Conservation (phyloP, 2,797 vertebrate species). For the Malurus leucopterus region DNA sequence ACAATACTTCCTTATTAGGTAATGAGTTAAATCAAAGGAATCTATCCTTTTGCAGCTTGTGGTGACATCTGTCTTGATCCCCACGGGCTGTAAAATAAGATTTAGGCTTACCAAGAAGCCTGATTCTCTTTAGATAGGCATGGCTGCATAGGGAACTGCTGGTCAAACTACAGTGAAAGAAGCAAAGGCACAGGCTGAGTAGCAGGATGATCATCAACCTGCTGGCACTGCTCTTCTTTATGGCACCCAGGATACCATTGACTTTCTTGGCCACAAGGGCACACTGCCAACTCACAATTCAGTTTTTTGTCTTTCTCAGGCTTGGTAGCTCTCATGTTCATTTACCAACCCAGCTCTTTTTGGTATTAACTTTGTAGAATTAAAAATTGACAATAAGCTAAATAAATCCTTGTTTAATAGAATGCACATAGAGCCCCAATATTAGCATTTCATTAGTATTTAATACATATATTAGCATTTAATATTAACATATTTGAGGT, state of each 20-base stretch:
- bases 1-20: background rate
- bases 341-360: background rate
- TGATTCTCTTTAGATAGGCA: background rate
- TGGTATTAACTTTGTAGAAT: background rate
- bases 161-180: background rate
- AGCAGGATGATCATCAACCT: background rate
- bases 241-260: fast-evolving
- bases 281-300: background rate
- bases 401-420: background rate
- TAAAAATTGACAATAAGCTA: background rate
- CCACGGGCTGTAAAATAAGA: background rate
- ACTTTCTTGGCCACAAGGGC: too few species aligned
- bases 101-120: background rate
- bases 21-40: background rate
- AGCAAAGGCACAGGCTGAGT: background rate
- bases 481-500: background rate
- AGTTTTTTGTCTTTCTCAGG: background rate
- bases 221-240: background rate
- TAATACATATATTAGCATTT: background rate
- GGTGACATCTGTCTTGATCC: background rate
- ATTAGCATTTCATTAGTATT: background rate
- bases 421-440: background rate
- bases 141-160: background rate
- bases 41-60: background rate
- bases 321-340: background rate